Conservation (phyloP, 2,888 invertebrate species). For the Cerastis rubricosa region DNA sequence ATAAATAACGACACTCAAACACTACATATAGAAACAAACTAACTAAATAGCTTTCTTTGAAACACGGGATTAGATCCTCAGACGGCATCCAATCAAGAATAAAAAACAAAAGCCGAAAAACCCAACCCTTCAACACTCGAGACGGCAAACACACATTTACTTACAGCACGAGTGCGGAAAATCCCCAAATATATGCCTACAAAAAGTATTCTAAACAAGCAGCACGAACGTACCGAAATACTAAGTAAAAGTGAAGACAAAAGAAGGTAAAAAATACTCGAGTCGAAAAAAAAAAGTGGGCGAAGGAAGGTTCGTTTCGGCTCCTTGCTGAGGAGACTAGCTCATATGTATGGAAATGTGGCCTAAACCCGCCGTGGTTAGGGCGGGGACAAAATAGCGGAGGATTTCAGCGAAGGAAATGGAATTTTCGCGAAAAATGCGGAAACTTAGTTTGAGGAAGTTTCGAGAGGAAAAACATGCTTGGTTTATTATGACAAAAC, state of each 20-base stretch:
- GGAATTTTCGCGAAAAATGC: background rate
- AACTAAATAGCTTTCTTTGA: background rate
- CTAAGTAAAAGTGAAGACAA: conserved; percentile 62
- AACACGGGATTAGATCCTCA: background rate
- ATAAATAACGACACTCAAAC: no score
- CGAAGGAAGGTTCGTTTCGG: conserved; percentile 68
- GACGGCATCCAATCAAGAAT: conserved; percentile 4
- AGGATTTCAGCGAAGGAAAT: background rate
- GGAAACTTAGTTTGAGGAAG: background rate
- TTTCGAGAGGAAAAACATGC: background rate
- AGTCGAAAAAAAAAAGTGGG: conserved; percentile 62
- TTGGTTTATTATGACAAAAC: background rate
- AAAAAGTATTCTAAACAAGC: conserved; percentile 56
- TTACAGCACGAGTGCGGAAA: background rate
- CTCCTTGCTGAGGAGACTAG: conserved; percentile 70
- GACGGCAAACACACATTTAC: conserved; percentile 36
- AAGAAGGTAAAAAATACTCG: conserved; percentile 59
- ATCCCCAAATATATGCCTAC: conserved; percentile 42
- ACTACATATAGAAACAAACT: background rate
- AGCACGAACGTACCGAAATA: conserved; percentile 33
- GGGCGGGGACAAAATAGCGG: conserved; percentile 26
- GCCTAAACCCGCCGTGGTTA: conserved; percentile 69
- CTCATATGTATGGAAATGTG: conserved; percentile 89
- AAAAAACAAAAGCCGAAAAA: background rate
- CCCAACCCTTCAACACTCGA: conserved; percentile 30